Evolutionary conservation across 1,140 invertebrate genomes (phyloP).

Genomic region (Lerema accius): DNA sequence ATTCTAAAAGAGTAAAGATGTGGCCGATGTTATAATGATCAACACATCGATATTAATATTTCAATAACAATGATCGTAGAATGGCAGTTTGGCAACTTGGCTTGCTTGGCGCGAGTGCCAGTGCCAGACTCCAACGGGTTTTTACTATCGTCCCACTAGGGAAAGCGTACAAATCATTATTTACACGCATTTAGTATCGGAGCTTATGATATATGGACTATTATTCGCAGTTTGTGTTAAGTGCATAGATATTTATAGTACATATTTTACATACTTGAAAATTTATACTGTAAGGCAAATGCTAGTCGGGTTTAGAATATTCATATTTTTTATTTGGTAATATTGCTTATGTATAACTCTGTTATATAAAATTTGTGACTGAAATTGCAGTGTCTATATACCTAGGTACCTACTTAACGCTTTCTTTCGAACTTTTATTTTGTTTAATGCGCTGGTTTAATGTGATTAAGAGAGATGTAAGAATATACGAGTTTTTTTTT

Average conservation of each 20-base stretch:
- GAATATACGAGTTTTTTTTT: no score
- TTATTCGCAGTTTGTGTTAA: slow-evolving; percentile 31
- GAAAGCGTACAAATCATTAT: slow-evolving; percentile 34
- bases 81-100: slow-evolving; percentile 17
- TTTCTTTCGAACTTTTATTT: no score
- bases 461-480: no score
- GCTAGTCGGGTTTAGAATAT: no score
- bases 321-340: no score
- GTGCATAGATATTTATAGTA: slow-evolving; percentile 13
- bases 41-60: slow-evolving; percentile 11
- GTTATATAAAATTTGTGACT: no score
- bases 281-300: neutral
- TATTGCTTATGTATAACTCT: no score
- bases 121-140: slow-evolving; percentile 25
- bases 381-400: no score
- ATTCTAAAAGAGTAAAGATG: no score
- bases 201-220: slow-evolving; percentile 30
- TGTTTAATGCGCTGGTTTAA: no score
- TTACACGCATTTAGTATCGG: slow-evolving; percentile 34
- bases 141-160: slow-evolving; percentile 24
- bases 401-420: no score
- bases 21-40: neutral
- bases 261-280: neutral
- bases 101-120: slow-evolving; percentile 18
- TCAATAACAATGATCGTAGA: slow-evolving; percentile 8